Evolutionary conservation across 2,888 invertebrate genomes (phyloP), one percentile per base, ranked within the genome.

Genomic region (Dinocampus coccinellae): DNA sequence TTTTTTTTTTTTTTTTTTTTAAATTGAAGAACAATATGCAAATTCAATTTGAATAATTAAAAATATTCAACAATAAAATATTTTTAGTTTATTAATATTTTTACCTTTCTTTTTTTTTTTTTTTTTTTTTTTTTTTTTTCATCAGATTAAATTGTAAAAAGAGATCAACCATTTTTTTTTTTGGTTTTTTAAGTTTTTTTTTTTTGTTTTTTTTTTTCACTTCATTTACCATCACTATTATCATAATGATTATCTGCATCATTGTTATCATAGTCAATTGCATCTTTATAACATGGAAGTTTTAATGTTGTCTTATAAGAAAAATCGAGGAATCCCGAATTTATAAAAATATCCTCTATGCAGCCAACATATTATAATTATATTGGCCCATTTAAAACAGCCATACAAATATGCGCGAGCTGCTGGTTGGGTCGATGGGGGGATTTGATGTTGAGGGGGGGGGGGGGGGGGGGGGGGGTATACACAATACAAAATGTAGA

Each of bases 301-400:
- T 61, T 42, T 29, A 24, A 66, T 39, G 55, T 55, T 67, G 62
- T 58, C 52, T 57, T 39, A 63, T 71, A 66, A 67, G 42, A 67
- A 72, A 53, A 68, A 72, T 72, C 63, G 72, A 68, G 57, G 72
- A 72, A 62, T 57, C 66, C 62, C 71, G 62, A 71, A 71, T 71
- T 71, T 71, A 71, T 57, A 71, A 71, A 71, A 71, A 71, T 71
- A 71, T 71, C 55, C 61, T 71, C 66, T 71, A 71, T 60, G 67
- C 66, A 61, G 66, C 71, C 66, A 71, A 65, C 34, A 33, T 53
- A 22, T 65, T 65, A 65, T 65, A 65, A 55, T 65, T 55, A 63
- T 55, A 6, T 55, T 22, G 65, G 55, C 53, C 22, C 42, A 55
- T 55, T 47, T 29, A 55, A 62, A 67, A 66, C 70, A 66, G 61